A percentile compares a stretch with the other conserved stretches of the same genome.
phyloP scores from a whole-genome alignment of 2,113 vertebrate species.

The Erythrocebus patas region DNA sequence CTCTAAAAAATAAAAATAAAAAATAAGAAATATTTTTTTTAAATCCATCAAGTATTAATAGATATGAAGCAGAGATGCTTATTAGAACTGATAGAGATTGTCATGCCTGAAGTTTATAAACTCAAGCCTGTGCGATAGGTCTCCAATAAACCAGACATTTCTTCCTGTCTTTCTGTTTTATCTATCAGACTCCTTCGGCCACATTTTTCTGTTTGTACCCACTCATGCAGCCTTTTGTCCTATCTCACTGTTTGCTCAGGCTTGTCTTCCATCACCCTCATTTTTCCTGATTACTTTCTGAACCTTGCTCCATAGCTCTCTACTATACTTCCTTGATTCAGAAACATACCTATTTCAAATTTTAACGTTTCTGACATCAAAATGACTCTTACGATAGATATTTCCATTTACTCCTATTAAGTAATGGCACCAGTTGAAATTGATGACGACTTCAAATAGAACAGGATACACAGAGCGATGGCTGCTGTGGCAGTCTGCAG shows the following conservation, averaged over 20 bases:
- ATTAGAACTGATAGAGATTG: neutral
- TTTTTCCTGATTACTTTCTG: slow-evolving; percentile 21
- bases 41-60: neutral
- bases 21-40: neutral
- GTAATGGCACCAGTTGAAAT: neutral
- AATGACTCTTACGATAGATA: neutral
- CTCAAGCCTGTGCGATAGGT: neutral
- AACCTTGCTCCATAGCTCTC: neutral
- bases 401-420: neutral
- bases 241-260: neutral
- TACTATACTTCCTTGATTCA: neutral
- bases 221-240: neutral
- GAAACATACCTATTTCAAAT: neutral
- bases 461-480: neutral
- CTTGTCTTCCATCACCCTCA: neutral
- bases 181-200: neutral
- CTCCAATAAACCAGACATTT: neutral
- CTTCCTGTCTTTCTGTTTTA: neutral
- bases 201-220: neutral
- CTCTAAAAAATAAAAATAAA: too few species aligned
- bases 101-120: neutral
- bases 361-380: neutral
- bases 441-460: neutral
- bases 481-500: too few species aligned
- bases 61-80: neutral